A percentile compares a stretch with the other conserved stretches of the same genome.
Conservation (phyloP, 2,888 invertebrate genomes). For the Eremobia ochroleuca region DNA sequence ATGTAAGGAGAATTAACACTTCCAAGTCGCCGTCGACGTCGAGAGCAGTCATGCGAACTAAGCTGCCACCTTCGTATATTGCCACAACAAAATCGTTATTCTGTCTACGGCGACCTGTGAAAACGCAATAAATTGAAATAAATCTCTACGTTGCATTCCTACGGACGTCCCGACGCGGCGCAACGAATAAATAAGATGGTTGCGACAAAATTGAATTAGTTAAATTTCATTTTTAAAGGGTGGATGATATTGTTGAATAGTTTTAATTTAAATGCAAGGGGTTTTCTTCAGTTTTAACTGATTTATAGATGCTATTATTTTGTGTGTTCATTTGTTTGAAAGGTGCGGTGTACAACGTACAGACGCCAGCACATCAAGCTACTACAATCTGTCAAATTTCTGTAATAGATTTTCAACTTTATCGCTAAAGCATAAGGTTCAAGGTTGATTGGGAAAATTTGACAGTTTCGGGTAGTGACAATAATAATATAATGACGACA, state of each 20-base stretch:
- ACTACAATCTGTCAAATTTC: no score
- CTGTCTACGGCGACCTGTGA: constrained; percentile 52
- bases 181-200: constrained; percentile 58
- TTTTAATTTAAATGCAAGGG: neutral
- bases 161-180: constrained; percentile 48
- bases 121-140: constrained; percentile 71
- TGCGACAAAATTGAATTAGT: constrained; percentile 39
- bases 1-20: constrained; percentile 36
- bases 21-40: constrained; percentile 6
- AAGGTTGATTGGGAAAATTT: no score
- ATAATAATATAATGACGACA: no score
- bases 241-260: constrained; percentile 6
- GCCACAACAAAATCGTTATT: constrained; percentile 65
- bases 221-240: constrained; percentile 27
- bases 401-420: no score
- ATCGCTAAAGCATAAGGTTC: no score
- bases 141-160: constrained; percentile 65
- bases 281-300: neutral
- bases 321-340: neutral
- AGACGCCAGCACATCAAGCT: no score
- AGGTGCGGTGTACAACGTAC: no score
- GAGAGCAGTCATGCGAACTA: constrained; percentile 45
- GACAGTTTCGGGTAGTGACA: no score
- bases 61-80: constrained; percentile 58
- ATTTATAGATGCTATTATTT: neutral